Evolutionary conservation across 37 sponge, comb jelly and placozoan species (phyloP).

Genomic region (Cliona cf. orientalis): DNA sequence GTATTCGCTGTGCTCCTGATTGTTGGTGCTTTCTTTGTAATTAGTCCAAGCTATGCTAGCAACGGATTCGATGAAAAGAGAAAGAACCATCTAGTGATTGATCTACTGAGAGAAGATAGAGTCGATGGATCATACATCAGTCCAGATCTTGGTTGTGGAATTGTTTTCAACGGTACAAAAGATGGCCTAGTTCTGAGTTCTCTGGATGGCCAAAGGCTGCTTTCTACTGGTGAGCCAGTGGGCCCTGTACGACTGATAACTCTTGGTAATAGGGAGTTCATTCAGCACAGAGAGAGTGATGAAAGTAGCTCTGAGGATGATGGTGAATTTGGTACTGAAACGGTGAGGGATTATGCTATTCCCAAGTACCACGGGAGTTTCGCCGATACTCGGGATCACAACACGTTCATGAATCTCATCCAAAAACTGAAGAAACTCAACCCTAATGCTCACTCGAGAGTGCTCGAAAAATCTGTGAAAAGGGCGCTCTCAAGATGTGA

Average conservation of each 20-base stretch:
- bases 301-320: not conserved
- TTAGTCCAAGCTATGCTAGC: too few relatives aligned
- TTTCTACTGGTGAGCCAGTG: not conserved
- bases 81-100: not conserved
- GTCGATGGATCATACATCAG: not conserved
- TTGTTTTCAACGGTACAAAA: slow-evolving; percentile 4
- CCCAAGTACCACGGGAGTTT: not conserved
- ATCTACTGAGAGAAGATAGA: not conserved
- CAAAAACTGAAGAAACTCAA: not conserved
- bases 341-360: not conserved
- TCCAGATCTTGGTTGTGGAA: not conserved
- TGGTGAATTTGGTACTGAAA: too few relatives aligned
- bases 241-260: not conserved
- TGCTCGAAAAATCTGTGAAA: not conserved
- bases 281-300: not conserved
- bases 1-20: too few relatives aligned
- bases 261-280: not conserved
- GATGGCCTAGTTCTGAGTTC: not conserved
- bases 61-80: too few relatives aligned
- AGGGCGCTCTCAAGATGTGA: slow-evolving; percentile 9
- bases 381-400: not conserved
- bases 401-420: not conserved
- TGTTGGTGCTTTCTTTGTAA: too few relatives aligned
- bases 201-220: not conserved
- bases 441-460: not conserved